A percentile compares a stretch with the other conserved stretches of the same genome.
Evolutionary conservation across 2,888 invertebrate species (phyloP).

Genomic region (Diabrotica balteata): DNA sequence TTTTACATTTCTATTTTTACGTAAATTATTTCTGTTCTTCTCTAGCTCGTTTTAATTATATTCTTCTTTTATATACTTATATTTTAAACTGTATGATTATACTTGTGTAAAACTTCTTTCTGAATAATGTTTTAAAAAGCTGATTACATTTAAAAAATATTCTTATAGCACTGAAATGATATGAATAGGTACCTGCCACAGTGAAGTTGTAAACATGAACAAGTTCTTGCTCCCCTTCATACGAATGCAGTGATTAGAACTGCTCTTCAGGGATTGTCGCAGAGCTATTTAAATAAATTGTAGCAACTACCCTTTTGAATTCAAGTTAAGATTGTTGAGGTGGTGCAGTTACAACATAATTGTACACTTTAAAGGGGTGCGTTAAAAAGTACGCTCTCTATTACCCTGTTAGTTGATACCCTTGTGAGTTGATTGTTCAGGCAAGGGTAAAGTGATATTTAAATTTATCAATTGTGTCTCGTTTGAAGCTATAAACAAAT

Average conservation of each 20-base stretch:
- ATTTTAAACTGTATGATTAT: no score
- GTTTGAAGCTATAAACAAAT: not conserved
- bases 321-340: constrained; percentile 30
- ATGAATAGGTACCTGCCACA: no score
- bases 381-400: constrained; percentile 15
- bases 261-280: constrained; percentile 26
- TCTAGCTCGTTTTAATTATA: no score
- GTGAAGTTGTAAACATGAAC: no score
- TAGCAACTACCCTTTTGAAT: constrained; percentile 19
- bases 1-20: no score
- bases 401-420: constrained; percentile 35
- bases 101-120: no score
- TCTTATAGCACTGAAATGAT: no score
- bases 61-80: no score
- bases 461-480: constrained; percentile 3
- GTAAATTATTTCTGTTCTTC: no score
- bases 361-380: constrained; percentile 31
- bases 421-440: constrained; percentile 21
- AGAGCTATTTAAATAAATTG: constrained; percentile 27
- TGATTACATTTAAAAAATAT: no score
- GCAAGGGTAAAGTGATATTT: constrained; percentile 3
- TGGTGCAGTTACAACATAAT: constrained; percentile 33
- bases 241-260: constrained; percentile 18
- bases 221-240: not conserved
- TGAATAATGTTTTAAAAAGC: no score